Conservation (phyloP, 2,888 invertebrate genomes). For the Rhyacophila evoluta region DNA sequence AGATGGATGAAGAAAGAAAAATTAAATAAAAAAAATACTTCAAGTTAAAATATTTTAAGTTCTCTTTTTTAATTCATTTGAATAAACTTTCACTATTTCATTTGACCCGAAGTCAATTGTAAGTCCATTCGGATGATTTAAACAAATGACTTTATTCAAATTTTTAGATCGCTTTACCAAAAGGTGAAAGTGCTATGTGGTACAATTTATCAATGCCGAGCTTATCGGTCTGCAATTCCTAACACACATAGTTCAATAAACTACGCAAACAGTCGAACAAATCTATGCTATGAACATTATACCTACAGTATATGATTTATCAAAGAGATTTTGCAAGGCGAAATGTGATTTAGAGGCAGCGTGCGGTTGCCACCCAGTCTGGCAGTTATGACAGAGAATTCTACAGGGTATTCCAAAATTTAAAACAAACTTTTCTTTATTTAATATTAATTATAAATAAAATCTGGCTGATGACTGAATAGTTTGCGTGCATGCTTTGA, state of each 20-base stretch:
- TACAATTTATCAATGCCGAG: background rate
- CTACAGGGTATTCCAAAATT: background rate
- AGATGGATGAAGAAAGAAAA: too few species aligned
- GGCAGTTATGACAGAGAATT: background rate
- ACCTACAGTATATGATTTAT: conserved; percentile 14
- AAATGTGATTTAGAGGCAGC: background rate
- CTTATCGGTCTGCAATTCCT: background rate
- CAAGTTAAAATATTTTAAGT: too few species aligned
- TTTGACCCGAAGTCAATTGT: background rate
- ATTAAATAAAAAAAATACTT: too few species aligned
- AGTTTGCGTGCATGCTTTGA: too few species aligned
- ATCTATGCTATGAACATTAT: background rate
- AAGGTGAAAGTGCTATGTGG: background rate
- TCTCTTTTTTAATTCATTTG: too few species aligned
- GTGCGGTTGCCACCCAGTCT: conserved; percentile 12
- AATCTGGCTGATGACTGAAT: too few species aligned
- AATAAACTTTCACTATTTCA: too few species aligned
- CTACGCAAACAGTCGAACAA: background rate
- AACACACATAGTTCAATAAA: conserved; percentile 23
- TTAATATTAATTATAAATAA: too few species aligned
- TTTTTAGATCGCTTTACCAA: background rate
- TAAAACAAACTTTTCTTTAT: too few species aligned
- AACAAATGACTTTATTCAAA: conserved; percentile 9
- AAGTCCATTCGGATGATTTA: background rate
- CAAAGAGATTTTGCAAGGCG: conserved; percentile 2